Evolutionary conservation across 2,888 invertebrate species (phyloP), one percentile per base, ranked within the genome.

Genomic region (Catocala fraxini): DNA sequence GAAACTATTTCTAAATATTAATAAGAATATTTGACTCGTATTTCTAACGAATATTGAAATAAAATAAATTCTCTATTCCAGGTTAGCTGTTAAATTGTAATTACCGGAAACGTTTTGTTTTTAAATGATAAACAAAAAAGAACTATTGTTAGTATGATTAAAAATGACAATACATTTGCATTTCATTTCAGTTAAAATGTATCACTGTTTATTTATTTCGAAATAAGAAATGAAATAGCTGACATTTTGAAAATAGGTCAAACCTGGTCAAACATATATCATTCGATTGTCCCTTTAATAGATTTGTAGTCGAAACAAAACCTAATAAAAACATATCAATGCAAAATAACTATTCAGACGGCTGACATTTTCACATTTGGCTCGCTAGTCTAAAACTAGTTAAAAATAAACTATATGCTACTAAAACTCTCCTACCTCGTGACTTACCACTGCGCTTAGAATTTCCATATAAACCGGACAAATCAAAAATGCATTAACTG

Each of bases 311-410:
- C 52, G 13, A 59, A 77, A 75, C 51, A 75, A 69, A 69, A 73
- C 53, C 47, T 51, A 68, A 68, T 73, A 68, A 66, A 64, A 46
- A 57, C 51, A 63, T 68, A 73, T 74, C 60, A 71, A 75, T 77
- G 71, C 71, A 79, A 79, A 77, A 73, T 70, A 70, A 75, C 71
- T 62, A 68, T 42, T 60, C 25, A 45, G 65, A 69, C 67, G 54
- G 45, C 57, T 79, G 79, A 77, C 80, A 79, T 77, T 79, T 79
- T 77, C 70, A 68, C 65, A 65, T 74, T 79, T 79, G 73, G 80
- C 80, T 76, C 68, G 65, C 68, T 70, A 64, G 69, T 65, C 77
- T 71, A 79, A 70, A 71, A 67, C 63, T 71, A 75, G 78, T 71
- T 78, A 80, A 74, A 79, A 80, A 77, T 80, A 80, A 77, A 68